Base-by-base conservation (phyloP, 2,797 vertebrate species). In the Mormyrops boulengeri region DNA sequence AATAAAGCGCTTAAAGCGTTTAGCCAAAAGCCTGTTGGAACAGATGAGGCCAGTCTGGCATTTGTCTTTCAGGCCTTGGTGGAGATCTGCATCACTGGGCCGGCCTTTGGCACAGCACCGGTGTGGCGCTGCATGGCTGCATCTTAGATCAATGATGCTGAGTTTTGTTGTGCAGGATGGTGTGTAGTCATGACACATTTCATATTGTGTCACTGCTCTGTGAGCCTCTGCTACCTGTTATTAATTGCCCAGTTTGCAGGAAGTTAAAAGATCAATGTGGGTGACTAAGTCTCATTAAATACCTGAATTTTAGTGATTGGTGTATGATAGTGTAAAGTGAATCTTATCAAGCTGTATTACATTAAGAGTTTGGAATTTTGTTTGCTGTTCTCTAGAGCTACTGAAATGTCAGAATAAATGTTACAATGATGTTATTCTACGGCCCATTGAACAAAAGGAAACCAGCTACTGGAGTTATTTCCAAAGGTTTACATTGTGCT, bases 11-110 rank as follows among this genome's bases (percentile, higher is more conserved):
- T n/a, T 41, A 87, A 53, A 87, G 86, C 14, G 17, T 57, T 60
- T 55, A 55, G 86, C 86, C 86, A 87, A 87, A 87, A 87, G 52
- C 52, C 55, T 41, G 30, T 60, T 62, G 86, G 86, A 60, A 57
- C 86, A 60, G 86, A 41, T 60, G 53, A 87, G 53, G 86, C 86
- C 19, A 12, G 52, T 87, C 86, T 87, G 52, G 86, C 53, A 60
- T 41, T 60, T 87, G 86, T 44, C 38, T 19, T 38, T 60, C 49
- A 26, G 55, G 38, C 53, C 17, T 60, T 87, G 86, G 30, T 62
- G 55, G 7, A 38, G 53, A 87, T 38, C 34, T 38, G 52, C 53
- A 60, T 60, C 53, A 22, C 47, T 26, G 86, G 49, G 34, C 8
- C 30, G 2, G 52, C 34, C 34, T 41, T 60, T 62, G 86, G 22